These are phyloP conservation scores for Halictus quadricinctus DNA, from an alignment of 2,888 invertebrate genomes.

Conservation along the genomic window DNA sequence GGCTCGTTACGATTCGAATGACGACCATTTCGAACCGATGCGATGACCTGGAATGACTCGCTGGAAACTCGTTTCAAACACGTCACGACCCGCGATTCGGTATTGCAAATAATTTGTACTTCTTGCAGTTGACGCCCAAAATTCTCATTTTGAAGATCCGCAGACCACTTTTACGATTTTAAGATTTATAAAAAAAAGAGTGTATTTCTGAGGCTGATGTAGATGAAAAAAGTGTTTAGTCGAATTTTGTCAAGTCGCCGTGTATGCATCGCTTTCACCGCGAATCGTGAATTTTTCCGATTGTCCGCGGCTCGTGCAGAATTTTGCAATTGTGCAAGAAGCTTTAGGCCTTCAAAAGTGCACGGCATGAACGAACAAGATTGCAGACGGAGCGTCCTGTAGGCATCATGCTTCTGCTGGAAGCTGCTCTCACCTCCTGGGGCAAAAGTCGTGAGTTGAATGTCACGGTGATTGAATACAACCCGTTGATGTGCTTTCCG, in stretches of 20 bases:
- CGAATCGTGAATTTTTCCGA: constrained; percentile 22
- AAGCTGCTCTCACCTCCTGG: constrained; percentile 79
- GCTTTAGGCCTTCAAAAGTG: constrained; percentile 58
- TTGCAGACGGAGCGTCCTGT: constrained; percentile 65
- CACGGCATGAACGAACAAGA: constrained; percentile 66
- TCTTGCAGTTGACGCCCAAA: too few species aligned
- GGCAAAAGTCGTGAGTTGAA: constrained; percentile 79
- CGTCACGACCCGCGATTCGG: too few species aligned
- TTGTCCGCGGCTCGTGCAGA: constrained; percentile 31
- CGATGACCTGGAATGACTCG: too few species aligned
- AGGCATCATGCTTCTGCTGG: constrained; percentile 67
- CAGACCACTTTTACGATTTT: too few species aligned
- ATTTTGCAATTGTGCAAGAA: constrained; percentile 63
- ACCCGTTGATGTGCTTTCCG: constrained; percentile 66
- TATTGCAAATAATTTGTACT: too few species aligned
- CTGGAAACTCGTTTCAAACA: too few species aligned
- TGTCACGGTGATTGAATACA: constrained; percentile 78
- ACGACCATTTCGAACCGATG: constrained; percentile 56
- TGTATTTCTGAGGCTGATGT: too few species aligned
- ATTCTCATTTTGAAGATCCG: too few species aligned
- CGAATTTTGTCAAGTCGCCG: neutral
- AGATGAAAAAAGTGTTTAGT: neutral
- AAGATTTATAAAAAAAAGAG: neutral
- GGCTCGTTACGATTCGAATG: constrained; percentile 63
- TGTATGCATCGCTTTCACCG: constrained; percentile 33